phyloP scores from a whole-genome alignment of 2,888 invertebrate genomes.

The Eustalomyia histrio region DNA sequence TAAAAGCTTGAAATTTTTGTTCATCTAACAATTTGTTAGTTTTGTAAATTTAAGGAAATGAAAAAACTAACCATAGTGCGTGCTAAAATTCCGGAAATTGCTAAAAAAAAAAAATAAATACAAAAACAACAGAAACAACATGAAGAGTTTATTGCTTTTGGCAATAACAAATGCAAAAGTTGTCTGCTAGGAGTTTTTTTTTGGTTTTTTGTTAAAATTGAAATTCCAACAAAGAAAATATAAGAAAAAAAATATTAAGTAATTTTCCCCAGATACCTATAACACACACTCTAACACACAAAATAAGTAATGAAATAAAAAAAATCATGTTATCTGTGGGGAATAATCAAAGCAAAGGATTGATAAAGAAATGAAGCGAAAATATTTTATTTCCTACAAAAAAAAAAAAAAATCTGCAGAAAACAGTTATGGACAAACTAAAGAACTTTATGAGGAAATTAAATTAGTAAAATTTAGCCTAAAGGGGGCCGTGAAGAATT shows the following conservation, averaged over 20 bases:
- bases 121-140: conserved; percentile 1
- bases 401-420: background rate
- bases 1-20: conserved; percentile 27
- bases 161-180: conserved; percentile 40
- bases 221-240: conserved; percentile 36
- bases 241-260: conserved; percentile 36
- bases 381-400: conserved; percentile 18
- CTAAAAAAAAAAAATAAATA: conserved; percentile 42
- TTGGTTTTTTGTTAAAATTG: conserved; percentile 40
- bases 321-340: conserved; percentile 38
- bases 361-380: conserved; percentile 39
- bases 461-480: too few relatives aligned
- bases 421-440: background rate
- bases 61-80: conserved; percentile 71
- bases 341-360: conserved; percentile 51
- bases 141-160: conserved; percentile 52
- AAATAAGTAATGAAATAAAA: conserved; percentile 6
- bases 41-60: conserved; percentile 69
- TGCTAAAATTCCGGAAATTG: conserved; percentile 75
- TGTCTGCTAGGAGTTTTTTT: conserved; percentile 2
- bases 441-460: too few relatives aligned
- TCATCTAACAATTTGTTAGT: conserved; percentile 62
- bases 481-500: too few relatives aligned
- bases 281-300: background rate
- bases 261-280: conserved; percentile 43